Base-by-base conservation (phyloP, 37 sponge, comb jelly and placozoan species). In the Haliclona indistincta region DNA sequence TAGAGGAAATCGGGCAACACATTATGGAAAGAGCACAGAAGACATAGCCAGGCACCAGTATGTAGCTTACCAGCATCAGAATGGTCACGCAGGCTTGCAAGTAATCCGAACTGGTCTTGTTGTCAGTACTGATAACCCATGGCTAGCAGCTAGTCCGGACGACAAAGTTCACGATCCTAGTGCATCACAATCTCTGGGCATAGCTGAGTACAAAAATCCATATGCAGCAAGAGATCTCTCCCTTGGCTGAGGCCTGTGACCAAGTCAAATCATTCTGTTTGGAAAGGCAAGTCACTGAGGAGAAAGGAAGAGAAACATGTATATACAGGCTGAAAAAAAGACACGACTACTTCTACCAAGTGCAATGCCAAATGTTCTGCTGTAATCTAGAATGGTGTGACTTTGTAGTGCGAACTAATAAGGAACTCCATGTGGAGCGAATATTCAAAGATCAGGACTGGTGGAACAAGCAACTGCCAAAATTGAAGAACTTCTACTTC, bases 181-280 rank as follows among this genome's bases (percentile, higher is more conserved):
- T 2, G 4, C 54, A 69, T 28, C 23, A 8, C n/a, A 22, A 22
- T 32, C 56, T 5, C 25, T 28, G 4, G 73, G 73, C n/a, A 5
- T 73, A 32, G 73, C n/a, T 4, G 73, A 73, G n/a, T 8, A 35
- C 35, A 73, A 73, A 54, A 73, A 73, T 44, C 73, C 73, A 32
- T 53, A 54, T 34, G 30, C 8, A 3, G 3, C 3, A 2, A 73
- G 37, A 54, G 38, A 73, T 20, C 11, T n/a, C 6, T 7, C 35
- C 4, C 4, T 54, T 3, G 10, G 73, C 56, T 7, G n/a, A 38
- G 67, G 15, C 42, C 11, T 35, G 33, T 20, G 38, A 73, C 29
- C n/a, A n/a, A n/a, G n/a, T n/a, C n/a, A n/a, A n/a, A n/a, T n/a
- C n/a, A n/a, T 53, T 73, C 38, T 53, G 56, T 54, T 34, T 73